Evolutionary conservation across 1,140 invertebrate species (phyloP).

Genomic region (Zaprionus taronus): DNA sequence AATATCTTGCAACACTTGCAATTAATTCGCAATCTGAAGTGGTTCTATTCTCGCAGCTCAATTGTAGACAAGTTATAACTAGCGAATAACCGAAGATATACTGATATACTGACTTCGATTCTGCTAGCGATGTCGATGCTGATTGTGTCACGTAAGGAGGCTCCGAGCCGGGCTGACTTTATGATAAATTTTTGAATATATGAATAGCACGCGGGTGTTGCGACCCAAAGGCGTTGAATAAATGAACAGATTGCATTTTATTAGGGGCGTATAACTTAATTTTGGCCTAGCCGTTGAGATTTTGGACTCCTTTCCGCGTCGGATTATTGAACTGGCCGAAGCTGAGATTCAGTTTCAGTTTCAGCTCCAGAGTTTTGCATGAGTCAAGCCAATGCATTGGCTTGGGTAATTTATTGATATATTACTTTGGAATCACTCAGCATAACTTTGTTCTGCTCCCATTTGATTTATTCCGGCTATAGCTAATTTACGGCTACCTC

Average conservation of each 20-base stretch:
- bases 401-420: slow-evolving; percentile 79
- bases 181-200: slow-evolving; percentile 83
- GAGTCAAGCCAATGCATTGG: slow-evolving; percentile 27
- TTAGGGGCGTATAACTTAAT: slow-evolving; percentile 80
- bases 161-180: slow-evolving; percentile 51
- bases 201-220: slow-evolving; percentile 70
- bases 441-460: slow-evolving; percentile 69
- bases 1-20: neutral
- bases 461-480: slow-evolving; percentile 57
- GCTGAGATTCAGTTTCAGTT: slow-evolving; percentile 22
- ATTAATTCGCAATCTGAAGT: neutral
- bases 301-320: slow-evolving; percentile 41
- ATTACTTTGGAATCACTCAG: slow-evolving; percentile 81
- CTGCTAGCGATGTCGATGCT: neutral
- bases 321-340: slow-evolving; percentile 56
- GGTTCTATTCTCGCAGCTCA: slow-evolving; percentile 31
- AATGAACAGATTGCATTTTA: slow-evolving; percentile 64
- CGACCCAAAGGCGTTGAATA: slow-evolving; percentile 73
- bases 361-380: slow-evolving; percentile 50
- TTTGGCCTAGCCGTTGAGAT: slow-evolving; percentile 41
- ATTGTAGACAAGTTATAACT: slow-evolving; percentile 34
- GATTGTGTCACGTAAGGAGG: slow-evolving; percentile 67
- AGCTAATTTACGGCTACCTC: slow-evolving; percentile 59
- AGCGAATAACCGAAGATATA: slow-evolving; percentile 7
- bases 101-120: neutral